Conservation (phyloP, 2,797 vertebrate genomes). For the Cetoscarus ocellatus region DNA sequence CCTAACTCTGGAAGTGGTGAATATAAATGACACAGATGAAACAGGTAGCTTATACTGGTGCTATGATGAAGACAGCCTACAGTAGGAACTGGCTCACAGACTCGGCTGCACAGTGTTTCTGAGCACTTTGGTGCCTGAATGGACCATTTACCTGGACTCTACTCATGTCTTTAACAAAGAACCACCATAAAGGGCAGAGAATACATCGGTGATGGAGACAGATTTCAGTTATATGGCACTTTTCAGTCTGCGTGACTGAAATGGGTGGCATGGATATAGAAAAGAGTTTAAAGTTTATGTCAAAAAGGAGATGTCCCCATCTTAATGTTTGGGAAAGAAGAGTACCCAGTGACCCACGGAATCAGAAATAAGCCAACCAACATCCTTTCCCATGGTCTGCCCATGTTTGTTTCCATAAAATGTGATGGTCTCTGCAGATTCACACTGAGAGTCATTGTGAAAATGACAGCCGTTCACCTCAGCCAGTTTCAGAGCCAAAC, state of each 20-base stretch:
- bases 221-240: conserved; percentile 36
- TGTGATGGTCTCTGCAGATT: too few species aligned
- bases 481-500: too few species aligned
- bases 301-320: too few species aligned
- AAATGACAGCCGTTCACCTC: too few species aligned
- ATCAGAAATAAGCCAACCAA: too few species aligned
- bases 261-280: too few species aligned
- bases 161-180: conserved; percentile 41
- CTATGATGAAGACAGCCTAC: conserved; percentile 30
- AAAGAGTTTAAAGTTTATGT: too few species aligned
- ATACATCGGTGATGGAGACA: conserved; percentile 23
- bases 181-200: conserved; percentile 37
- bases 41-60: conserved; percentile 12
- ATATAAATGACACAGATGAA: conserved; percentile 16
- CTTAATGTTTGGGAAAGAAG: too few species aligned
- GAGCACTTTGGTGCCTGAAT: conserved; percentile 47
- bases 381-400: too few species aligned
- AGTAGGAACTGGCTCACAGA: conserved; percentile 38
- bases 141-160: conserved; percentile 51
- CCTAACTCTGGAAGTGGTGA: not conserved
- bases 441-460: too few species aligned
- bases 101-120: conserved; percentile 45
- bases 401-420: too few species aligned
- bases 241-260: conserved; percentile 17
- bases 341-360: too few species aligned